phyloP scores from a whole-genome alignment of 2,113 vertebrate species.

The Nematolebias whitei region DNA sequence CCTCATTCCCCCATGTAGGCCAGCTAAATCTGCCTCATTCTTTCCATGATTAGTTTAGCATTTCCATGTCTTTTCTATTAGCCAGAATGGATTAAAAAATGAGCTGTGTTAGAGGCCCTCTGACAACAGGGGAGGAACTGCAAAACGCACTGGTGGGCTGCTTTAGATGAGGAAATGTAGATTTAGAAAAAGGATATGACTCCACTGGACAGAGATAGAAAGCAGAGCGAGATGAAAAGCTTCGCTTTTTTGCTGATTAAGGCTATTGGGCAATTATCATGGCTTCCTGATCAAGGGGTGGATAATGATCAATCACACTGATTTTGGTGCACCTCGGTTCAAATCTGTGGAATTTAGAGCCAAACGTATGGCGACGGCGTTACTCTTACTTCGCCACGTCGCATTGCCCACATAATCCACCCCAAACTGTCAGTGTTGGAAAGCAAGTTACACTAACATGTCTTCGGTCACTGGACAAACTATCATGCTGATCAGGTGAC shows the following conservation, averaged over 20 bases:
- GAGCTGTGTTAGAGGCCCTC: constrained; percentile 43
- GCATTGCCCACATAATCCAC: too few relatives aligned
- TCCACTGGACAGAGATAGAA: constrained; percentile 3
- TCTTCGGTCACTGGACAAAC: too few relatives aligned
- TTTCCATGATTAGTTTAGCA: constrained; percentile 53
- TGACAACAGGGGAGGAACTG: constrained; percentile 13
- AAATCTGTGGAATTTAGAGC: too few relatives aligned
- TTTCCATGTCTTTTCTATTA: constrained; percentile 61
- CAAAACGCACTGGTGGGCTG: constrained; percentile 14
- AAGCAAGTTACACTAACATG: too few relatives aligned
- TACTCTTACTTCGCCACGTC: too few relatives aligned
- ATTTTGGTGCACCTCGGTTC: too few relatives aligned
- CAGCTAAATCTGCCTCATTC: constrained; percentile 52
- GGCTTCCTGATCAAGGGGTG: too few relatives aligned
- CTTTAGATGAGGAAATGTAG: constrained; percentile 27
- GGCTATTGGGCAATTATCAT: too few relatives aligned
- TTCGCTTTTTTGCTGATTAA: not conserved
- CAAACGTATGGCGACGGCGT: too few relatives aligned
- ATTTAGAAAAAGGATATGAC: constrained; percentile 19
- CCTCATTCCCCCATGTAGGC: constrained; percentile 39
- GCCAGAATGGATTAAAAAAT: constrained; percentile 56
- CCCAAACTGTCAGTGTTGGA: too few relatives aligned
- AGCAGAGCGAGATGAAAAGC: constrained; percentile 6
- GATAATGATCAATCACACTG: too few relatives aligned
- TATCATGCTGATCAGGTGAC: too few relatives aligned